phyloP scores from a whole-genome alignment of 2,797 vertebrate genomes.

The Danionella dracula region DNA sequence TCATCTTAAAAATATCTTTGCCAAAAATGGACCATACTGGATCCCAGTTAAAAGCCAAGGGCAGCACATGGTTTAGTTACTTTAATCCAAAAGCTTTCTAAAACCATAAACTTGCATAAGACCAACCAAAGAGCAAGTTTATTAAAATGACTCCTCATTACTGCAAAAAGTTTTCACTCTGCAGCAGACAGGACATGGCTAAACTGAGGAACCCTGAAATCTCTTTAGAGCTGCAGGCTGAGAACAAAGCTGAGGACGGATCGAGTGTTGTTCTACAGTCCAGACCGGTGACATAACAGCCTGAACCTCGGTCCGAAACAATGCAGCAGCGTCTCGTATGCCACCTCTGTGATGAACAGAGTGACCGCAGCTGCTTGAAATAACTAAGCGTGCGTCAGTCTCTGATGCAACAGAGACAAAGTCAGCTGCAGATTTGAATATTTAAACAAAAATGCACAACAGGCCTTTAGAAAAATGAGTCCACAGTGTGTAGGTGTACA shows the following conservation, averaged over 20 bases:
- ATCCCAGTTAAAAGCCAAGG: no score
- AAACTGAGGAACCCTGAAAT: constrained; percentile 8
- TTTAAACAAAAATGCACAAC: not conserved
- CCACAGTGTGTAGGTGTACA: no score
- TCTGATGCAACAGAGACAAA: not conserved
- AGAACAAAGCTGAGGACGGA: not conserved
- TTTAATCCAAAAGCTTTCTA: no score
- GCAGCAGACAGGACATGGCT: not conserved
- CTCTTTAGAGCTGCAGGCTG: constrained; percentile 19
- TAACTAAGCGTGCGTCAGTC: constrained; percentile 9
- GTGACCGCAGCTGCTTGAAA: not conserved
- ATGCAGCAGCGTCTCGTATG: not conserved
- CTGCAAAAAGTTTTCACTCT: constrained; percentile 8
- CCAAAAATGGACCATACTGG: no score
- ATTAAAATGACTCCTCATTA: constrained; percentile 26
- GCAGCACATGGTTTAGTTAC: no score
- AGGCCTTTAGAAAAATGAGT: no score
- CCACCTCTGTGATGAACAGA: not conserved
- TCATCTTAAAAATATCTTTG: no score
- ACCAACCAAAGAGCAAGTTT: not conserved
- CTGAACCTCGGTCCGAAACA: constrained; percentile 21
- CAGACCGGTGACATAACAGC: constrained; percentile 7
- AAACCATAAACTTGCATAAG: no score
- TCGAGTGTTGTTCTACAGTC: not conserved
- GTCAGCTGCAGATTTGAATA: not conserved